Percentiles rank a stretch among this genome's conserved stretches.
Conservation (phyloP, 2,113 vertebrate genomes). For the Merops nubicus region DNA sequence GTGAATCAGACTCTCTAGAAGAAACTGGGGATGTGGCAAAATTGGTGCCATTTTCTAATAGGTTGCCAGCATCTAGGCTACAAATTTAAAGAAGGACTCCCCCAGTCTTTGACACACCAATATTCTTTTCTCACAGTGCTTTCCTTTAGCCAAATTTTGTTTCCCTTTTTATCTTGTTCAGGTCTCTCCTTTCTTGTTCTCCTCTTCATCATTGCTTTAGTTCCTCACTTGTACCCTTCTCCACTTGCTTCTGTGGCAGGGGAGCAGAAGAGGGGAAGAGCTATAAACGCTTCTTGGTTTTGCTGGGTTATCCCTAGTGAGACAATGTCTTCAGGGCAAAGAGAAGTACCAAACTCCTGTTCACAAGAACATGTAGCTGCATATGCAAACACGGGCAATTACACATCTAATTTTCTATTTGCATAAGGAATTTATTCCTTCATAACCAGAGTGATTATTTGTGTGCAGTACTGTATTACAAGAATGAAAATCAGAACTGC, state of each 20-base stretch:
- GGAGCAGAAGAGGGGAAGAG: not conserved
- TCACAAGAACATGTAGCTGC: not conserved
- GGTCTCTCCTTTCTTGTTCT: not conserved
- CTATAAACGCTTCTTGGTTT: not conserved
- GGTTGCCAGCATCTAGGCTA: not conserved
- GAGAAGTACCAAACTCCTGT: not conserved
- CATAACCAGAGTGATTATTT: not conserved
- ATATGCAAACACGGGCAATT: not conserved
- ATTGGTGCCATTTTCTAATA: not conserved
- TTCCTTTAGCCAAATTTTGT: not conserved
- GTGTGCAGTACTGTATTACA: not conserved
- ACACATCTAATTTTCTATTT: not conserved
- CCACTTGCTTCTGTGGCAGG: not conserved
- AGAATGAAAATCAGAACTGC: not conserved
- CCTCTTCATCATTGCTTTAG: not conserved
- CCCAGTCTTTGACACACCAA: not conserved
- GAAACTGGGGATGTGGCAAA: not conserved
- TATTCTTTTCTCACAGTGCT: not conserved
- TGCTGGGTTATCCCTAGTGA: not conserved
- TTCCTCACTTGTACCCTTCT: not conserved
- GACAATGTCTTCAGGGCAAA: not conserved
- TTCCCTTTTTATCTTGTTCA: not conserved
- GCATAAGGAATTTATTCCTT: not conserved
- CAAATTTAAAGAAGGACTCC: not conserved
- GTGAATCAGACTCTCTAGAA: not conserved